phyloP scores from a whole-genome alignment of 2,797 vertebrate species.

The Netta rufina region DNA sequence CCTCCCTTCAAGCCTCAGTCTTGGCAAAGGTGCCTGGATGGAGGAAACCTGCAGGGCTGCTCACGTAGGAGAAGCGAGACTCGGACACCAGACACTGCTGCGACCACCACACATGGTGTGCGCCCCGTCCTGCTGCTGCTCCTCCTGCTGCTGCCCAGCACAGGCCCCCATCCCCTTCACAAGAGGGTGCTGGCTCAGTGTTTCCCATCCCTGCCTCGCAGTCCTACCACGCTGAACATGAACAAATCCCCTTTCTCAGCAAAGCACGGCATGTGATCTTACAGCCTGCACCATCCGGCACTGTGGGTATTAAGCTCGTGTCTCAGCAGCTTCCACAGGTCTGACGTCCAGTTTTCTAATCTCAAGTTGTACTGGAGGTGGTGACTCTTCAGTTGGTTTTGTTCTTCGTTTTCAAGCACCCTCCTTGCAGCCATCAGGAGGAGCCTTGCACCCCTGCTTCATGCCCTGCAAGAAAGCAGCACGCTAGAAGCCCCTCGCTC shows the following conservation, averaged over 20 bases:
- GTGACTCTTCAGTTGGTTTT: neutral
- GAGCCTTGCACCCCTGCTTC: neutral
- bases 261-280: neutral
- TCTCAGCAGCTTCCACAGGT: neutral
- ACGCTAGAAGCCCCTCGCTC: neutral
- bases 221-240: neutral
- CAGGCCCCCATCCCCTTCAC: neutral
- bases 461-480: neutral
- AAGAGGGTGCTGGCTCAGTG: neutral
- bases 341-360: neutral
- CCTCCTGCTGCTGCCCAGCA: neutral
- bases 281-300: neutral
- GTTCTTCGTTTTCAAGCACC: neutral
- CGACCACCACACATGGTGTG: accelerated
- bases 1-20: neutral
- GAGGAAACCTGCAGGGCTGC: neutral
- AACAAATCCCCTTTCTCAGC: neutral
- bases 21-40: neutral
- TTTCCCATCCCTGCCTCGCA: neutral
- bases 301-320: neutral
- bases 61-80: neutral
- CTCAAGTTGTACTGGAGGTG: neutral
- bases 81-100: neutral
- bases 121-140: neutral
- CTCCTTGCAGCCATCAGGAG: slow-evolving; percentile 6